phyloP scores from a whole-genome alignment of 2,888 invertebrate genomes.

The Mythimna impura region DNA sequence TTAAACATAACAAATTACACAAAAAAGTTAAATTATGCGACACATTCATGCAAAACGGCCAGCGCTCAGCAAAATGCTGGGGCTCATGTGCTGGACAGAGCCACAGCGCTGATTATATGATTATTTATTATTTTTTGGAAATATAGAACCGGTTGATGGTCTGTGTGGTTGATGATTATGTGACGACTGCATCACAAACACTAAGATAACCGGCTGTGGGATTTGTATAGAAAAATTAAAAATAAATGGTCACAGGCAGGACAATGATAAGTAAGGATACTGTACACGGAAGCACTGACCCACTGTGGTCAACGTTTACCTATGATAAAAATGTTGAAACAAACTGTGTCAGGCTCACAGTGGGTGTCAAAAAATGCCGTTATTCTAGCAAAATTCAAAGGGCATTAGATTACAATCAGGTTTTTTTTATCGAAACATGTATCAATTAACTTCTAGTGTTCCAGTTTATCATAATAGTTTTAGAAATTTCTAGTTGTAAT shows the following conservation, averaged over 20 bases:
- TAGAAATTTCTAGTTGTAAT: slow-evolving; percentile 2
- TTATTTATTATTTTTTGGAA: too few species aligned
- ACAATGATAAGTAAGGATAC: not conserved
- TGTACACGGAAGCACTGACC: not conserved
- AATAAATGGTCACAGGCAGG: not conserved
- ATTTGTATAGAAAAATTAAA: not conserved
- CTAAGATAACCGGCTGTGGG: not conserved
- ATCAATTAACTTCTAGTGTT: slow-evolving; percentile 10
- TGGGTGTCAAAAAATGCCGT: not conserved
- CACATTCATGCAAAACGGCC: too few species aligned
- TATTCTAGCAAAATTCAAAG: slow-evolving; percentile 3
- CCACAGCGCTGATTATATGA: too few species aligned
- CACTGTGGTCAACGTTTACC: not conserved
- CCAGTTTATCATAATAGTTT: slow-evolving; percentile 8
- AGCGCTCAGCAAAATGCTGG: too few species aligned
- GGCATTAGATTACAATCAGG: slow-evolving; percentile 17
- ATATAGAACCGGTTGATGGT: not conserved
- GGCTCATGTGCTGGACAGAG: too few species aligned
- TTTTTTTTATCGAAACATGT: slow-evolving; percentile 10
- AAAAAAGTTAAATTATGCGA: too few species aligned
- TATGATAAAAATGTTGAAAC: not conserved
- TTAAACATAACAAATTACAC: too few species aligned
- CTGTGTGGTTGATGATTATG: not conserved
- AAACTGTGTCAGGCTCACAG: slow-evolving; percentile 5
- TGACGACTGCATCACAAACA: not conserved